Conservation (phyloP, 2,888 invertebrate genomes). For the Drosophila differens region DNA sequence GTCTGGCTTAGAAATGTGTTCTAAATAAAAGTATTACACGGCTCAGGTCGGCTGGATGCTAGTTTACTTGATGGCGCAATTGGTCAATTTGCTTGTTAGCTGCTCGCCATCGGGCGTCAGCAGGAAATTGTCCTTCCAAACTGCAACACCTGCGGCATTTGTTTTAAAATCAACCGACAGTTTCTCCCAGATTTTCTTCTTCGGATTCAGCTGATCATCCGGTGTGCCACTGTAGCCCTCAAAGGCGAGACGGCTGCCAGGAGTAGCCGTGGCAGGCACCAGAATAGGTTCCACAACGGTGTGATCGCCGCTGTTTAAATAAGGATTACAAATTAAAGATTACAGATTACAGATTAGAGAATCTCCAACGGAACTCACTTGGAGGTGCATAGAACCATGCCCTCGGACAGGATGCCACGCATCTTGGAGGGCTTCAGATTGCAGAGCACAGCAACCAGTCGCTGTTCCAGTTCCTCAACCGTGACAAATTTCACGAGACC, state of each 20-base stretch:
- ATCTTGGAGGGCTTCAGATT: constrained; percentile 99
- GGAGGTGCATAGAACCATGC: constrained; percentile 97
- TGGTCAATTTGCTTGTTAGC: constrained; percentile 91
- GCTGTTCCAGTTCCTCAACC: constrained; percentile 94
- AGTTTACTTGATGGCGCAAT: constrained; percentile 92
- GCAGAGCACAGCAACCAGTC: constrained; percentile 96
- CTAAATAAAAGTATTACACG: constrained; percentile 67
- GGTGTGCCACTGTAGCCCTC: constrained; percentile 94
- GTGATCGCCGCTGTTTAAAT: constrained; percentile 88
- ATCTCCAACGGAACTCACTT: constrained; percentile 85
- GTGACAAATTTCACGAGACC: constrained; percentile 97
- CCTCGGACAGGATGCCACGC: constrained; percentile 95
- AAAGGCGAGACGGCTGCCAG: constrained; percentile 93
- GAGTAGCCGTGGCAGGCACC: constrained; percentile 90
- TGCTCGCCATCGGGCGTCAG: constrained; percentile 90
- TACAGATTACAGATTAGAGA: neutral
- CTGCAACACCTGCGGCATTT: constrained; percentile 89
- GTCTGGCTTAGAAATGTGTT: constrained; percentile 42
- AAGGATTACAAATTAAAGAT: neutral
- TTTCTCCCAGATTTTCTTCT: constrained; percentile 98
- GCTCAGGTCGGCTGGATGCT: constrained; percentile 66
- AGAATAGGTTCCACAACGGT: constrained; percentile 94
- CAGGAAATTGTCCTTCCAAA: constrained; percentile 94
- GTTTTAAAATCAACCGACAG: constrained; percentile 92
- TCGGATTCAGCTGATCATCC: constrained; percentile 95